These are phyloP conservation scores for Neelides folsomi DNA, from an alignment of 2,888 invertebrate species.

Conservation along the genomic window DNA sequence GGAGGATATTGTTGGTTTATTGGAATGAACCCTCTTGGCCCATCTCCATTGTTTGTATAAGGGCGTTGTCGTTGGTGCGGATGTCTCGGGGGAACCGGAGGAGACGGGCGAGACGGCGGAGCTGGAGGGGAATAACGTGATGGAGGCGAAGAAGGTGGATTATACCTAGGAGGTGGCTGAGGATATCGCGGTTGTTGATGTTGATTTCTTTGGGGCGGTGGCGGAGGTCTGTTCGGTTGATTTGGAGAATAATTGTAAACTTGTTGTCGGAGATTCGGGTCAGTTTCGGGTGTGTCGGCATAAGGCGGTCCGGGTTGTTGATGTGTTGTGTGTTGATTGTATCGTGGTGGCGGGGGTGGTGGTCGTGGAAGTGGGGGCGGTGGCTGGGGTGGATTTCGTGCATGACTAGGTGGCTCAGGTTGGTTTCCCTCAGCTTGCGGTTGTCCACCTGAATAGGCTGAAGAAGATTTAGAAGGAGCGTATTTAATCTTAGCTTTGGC, in stretches of 20 bases:
- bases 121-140: neutral
- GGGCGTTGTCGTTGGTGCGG: too few relatives aligned
- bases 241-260: slow-evolving; percentile 5
- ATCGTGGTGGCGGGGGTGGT: slow-evolving; percentile 3
- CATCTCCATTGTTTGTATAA: neutral
- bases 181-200: slow-evolving; percentile 3
- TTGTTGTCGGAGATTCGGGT: neutral
- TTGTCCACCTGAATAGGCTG: slow-evolving; percentile 1
- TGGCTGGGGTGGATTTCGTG: slow-evolving; percentile 10
- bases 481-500: slow-evolving; percentile 24
- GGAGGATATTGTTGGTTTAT: slow-evolving; percentile 1
- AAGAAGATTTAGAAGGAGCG: slow-evolving; percentile 17
- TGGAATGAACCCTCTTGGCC: neutral
- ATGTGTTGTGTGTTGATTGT: slow-evolving; percentile 11
- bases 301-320: slow-evolving; percentile 8
- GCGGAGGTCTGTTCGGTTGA: slow-evolving; percentile 1
- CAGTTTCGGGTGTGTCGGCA: slow-evolving; percentile 7
- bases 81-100: neutral
- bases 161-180: neutral
- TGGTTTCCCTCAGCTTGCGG: slow-evolving; percentile 8
- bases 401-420: slow-evolving; percentile 12
- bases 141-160: neutral
- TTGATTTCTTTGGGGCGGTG: neutral
- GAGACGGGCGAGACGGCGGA: neutral
- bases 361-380: slow-evolving; percentile 8